Conservation (phyloP, 2,797 vertebrate genomes). For the Silurus aristotelis region DNA sequence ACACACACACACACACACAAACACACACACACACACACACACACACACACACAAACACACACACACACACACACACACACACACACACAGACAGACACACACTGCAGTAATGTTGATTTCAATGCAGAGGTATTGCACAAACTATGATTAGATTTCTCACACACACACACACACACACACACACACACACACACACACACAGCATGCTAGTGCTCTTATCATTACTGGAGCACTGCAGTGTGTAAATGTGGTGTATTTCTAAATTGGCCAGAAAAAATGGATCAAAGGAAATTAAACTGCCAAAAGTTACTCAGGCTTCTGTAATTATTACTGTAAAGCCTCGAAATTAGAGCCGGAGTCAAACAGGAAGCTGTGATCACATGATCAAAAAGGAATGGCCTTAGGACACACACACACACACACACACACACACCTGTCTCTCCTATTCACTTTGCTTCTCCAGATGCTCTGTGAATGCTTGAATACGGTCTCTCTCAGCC, state of each 20-base stretch:
- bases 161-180: slow-evolving; percentile 8
- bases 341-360: slow-evolving; percentile 9
- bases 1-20: slow-evolving; percentile 7
- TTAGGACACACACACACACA: background rate
- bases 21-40: no score
- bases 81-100: slow-evolving; percentile 11
- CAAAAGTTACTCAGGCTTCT: background rate
- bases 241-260: background rate
- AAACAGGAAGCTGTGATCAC: slow-evolving; percentile 21
- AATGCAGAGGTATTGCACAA: slow-evolving; percentile 32
- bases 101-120: slow-evolving; percentile 26
- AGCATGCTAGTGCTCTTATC: background rate
- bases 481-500: background rate
- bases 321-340: background rate
- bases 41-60: slow-evolving; percentile 12
- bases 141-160: slow-evolving; percentile 29
- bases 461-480: slow-evolving; percentile 1
- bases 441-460: background rate
- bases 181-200: background rate
- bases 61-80: slow-evolving; percentile 17
- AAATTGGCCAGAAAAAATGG: background rate
- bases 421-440: background rate
- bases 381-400: slow-evolving; percentile 1
- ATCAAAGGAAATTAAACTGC: background rate
- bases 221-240: background rate